Percentiles rank a stretch among this genome's conserved stretches.
These are phyloP conservation scores for Opisthocomus hoazin DNA, from an alignment of 2,113 vertebrate genomes.

Conservation along the genomic window DNA sequence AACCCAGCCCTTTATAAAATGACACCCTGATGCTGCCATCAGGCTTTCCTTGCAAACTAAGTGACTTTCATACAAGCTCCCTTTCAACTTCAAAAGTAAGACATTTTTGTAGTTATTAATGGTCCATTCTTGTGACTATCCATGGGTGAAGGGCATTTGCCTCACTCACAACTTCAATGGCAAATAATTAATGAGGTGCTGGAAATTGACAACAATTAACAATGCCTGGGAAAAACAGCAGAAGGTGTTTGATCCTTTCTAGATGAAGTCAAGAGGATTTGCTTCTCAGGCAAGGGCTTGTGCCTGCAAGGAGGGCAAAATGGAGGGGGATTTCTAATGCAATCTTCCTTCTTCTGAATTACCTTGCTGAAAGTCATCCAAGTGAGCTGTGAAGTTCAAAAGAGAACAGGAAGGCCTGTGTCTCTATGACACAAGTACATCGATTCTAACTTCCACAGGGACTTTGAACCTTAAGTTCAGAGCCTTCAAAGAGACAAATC, in stretches of 20 bases:
- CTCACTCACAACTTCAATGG: slow-evolving; percentile 66
- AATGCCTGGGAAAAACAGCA: slow-evolving; percentile 57
- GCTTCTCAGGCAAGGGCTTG: slow-evolving; percentile 5
- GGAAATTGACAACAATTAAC: slow-evolving; percentile 79
- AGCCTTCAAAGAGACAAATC: background rate
- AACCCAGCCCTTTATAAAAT: background rate
- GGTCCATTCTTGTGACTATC: slow-evolving; percentile 44
- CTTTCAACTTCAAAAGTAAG: slow-evolving; percentile 54
- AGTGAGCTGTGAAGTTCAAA: background rate
- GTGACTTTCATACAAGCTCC: background rate
- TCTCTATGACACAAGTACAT: background rate
- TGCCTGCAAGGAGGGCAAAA: background rate
- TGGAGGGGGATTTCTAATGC: background rate
- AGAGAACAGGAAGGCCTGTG: background rate
- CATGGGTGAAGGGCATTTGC: slow-evolving; percentile 69
- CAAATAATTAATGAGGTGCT: slow-evolving; percentile 74
- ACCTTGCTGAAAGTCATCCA: background rate
- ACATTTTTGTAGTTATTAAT: slow-evolving; percentile 65
- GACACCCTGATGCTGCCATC: background rate
- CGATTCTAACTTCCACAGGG: background rate
- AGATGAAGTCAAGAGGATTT: slow-evolving; percentile 7
- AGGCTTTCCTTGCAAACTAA: slow-evolving; percentile 6
- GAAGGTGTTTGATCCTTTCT: slow-evolving; percentile 56
- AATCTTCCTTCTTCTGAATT: background rate
- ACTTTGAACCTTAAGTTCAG: background rate